These are phyloP conservation scores for Euborellia annulipes DNA, from an alignment of 1,140 invertebrate species.

Conservation along the genomic window DNA sequence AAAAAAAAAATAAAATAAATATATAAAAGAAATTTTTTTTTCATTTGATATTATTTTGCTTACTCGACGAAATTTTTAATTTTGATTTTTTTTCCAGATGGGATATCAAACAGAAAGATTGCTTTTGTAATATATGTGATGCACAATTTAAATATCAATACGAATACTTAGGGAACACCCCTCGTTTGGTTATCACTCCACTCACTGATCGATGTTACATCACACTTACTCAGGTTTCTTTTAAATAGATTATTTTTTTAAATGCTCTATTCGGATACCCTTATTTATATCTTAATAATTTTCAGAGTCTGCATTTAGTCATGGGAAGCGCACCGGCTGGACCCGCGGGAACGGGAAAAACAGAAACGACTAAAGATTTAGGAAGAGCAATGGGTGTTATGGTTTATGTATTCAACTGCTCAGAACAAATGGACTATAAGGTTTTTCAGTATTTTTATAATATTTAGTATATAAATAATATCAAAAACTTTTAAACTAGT, in stretches of 20 bases:
- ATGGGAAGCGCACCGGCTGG: slow-evolving; percentile 88
- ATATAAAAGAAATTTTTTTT: too few species aligned
- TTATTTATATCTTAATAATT: too few species aligned
- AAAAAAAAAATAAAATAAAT: too few species aligned
- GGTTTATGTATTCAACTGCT: slow-evolving; percentile 94
- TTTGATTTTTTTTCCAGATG: slow-evolving; percentile 36
- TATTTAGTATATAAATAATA: not conserved
- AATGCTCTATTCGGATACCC: too few species aligned
- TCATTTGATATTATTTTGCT: too few species aligned
- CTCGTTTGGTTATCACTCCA: slow-evolving; percentile 68
- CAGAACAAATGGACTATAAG: slow-evolving; percentile 92
- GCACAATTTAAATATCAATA: slow-evolving; percentile 63
- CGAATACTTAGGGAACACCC: slow-evolving; percentile 71
- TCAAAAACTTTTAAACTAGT: not conserved
- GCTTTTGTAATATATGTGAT: slow-evolving; percentile 86
- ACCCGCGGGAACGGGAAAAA: slow-evolving; percentile 60
- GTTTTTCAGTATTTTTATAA: slow-evolving; percentile 19
- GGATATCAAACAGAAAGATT: slow-evolving; percentile 67
- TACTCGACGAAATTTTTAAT: too few species aligned
- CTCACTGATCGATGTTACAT: slow-evolving; percentile 81
- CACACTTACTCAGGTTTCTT: slow-evolving; percentile 54
- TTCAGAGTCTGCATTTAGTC: slow-evolving; percentile 69
- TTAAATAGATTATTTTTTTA: too few species aligned
- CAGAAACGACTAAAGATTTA: slow-evolving; percentile 86
- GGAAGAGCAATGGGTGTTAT: slow-evolving; percentile 79